These are phyloP conservation scores for Anhinga rufa DNA, from an alignment of 2,113 vertebrate genomes.

Conservation along the genomic window DNA sequence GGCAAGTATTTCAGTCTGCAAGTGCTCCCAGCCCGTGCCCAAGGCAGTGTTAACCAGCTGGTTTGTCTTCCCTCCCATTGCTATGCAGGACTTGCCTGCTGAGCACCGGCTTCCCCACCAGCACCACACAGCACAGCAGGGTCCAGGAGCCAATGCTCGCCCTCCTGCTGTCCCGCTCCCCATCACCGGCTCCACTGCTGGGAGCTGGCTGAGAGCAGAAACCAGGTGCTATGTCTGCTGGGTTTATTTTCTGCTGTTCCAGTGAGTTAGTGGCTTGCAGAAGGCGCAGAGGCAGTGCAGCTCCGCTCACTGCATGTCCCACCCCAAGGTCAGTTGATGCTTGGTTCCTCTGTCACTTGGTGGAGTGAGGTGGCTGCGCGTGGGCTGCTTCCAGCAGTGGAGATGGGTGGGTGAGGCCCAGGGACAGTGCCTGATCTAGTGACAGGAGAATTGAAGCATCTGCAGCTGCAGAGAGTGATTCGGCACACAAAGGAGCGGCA, in stretches of 20 bases:
- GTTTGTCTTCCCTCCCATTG: background rate
- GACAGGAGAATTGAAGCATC: background rate
- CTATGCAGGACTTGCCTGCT: background rate
- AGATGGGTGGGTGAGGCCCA: rapidly evolving
- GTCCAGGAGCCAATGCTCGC: rapidly evolving
- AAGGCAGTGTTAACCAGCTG: background rate
- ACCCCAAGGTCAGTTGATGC: background rate
- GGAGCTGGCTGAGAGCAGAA: background rate
- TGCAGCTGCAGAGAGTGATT: background rate
- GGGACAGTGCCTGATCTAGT: background rate
- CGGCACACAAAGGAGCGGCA: background rate
- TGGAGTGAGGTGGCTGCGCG: rapidly evolving
- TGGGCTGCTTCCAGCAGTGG: background rate
- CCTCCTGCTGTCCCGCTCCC: background rate
- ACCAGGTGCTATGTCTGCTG: background rate
- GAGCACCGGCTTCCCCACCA: rapidly evolving
- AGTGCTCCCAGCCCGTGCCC: background rate
- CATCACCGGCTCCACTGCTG: background rate
- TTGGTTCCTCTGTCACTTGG: background rate
- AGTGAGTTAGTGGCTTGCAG: background rate
- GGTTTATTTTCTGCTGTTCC: background rate
- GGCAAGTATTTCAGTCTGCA: background rate
- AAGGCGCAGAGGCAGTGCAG: rapidly evolving
- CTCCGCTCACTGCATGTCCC: background rate
- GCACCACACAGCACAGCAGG: background rate